Evolutionary conservation across 2,797 vertebrate genomes (phyloP).

Genomic region (Amphiprion clarkii): DNA sequence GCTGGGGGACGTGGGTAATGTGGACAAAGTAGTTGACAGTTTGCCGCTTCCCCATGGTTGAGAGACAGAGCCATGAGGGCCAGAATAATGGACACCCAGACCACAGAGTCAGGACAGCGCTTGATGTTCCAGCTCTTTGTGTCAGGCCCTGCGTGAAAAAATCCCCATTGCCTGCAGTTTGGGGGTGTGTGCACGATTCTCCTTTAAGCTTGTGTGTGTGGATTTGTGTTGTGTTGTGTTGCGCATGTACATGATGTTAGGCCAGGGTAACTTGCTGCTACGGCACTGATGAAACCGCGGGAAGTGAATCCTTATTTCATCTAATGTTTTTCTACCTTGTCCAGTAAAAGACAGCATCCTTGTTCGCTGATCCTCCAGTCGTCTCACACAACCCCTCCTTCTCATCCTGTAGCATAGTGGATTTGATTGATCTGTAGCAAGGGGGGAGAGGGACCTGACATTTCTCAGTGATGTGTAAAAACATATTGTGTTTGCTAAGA

Average conservation of each 20-base stretch:
- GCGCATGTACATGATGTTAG: constrained; percentile 49
- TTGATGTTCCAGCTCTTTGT: constrained; percentile 79
- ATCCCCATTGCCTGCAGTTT: constrained; percentile 63
- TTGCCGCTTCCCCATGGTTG: constrained; percentile 81
- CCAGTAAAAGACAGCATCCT: constrained; percentile 62
- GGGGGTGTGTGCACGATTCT: constrained; percentile 24
- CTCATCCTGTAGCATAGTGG: constrained; percentile 70
- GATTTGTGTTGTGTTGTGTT: constrained; percentile 14
- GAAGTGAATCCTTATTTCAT: constrained; percentile 74
- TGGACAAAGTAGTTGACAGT: constrained; percentile 86
- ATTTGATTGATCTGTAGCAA: constrained; percentile 83
- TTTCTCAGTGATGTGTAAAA: constrained; percentile 86
- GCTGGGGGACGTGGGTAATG: constrained; percentile 87
- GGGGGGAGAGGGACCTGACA: constrained; percentile 79
- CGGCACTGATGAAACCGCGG: constrained; percentile 62
- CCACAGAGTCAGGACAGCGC: constrained; percentile 75
- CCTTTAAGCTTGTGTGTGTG: constrained; percentile 37
- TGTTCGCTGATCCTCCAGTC: constrained; percentile 48
- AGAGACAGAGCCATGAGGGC: constrained; percentile 77
- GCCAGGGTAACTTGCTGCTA: constrained; percentile 49
- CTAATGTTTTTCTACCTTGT: constrained; percentile 50
- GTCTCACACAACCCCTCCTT: constrained; percentile 59
- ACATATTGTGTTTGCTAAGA: constrained; percentile 83
- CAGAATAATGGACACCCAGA: constrained; percentile 78
- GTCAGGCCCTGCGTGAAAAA: constrained; percentile 70